Conservation (phyloP, 2,888 invertebrate species). For the Rhagonycha lutea region DNA sequence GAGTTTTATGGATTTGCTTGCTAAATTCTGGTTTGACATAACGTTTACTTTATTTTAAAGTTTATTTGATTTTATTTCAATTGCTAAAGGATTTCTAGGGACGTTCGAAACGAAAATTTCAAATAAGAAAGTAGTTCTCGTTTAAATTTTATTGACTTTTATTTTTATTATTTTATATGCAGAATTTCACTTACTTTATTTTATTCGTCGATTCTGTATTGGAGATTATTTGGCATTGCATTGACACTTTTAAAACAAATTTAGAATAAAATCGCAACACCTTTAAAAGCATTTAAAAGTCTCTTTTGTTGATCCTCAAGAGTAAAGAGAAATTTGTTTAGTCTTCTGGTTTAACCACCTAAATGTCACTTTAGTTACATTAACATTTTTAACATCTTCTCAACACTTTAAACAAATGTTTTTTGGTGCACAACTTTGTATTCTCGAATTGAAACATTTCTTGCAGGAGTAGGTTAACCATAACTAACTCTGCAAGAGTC, state of each 20-base stretch:
- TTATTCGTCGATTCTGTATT: not conserved
- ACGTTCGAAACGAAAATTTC: not conserved
- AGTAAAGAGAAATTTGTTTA: too few species aligned
- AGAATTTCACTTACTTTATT: not conserved
- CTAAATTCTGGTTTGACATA: not conserved
- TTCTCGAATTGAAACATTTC: too few species aligned
- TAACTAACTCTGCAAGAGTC: too few species aligned
- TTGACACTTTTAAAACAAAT: not conserved
- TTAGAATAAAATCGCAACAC: not conserved
- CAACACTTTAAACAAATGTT: too few species aligned
- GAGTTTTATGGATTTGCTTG: not conserved
- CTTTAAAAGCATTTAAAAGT: too few species aligned
- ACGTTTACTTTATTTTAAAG: not conserved
- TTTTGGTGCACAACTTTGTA: too few species aligned
- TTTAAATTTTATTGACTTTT: not conserved
- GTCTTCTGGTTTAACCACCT: too few species aligned
- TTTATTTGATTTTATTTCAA: not conserved
- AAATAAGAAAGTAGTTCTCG: not conserved
- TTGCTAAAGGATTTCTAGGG: not conserved
- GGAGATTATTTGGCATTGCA: not conserved
- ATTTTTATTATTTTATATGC: not conserved
- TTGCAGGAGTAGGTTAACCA: too few species aligned
- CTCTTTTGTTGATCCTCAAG: too few species aligned
- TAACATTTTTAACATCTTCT: too few species aligned
- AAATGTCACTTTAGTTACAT: too few species aligned